A percentile compares a stretch with the other conserved stretches of the same genome.
These are phyloP conservation scores for Heteromormyrus szaboi DNA, from an alignment of 2,797 vertebrate genomes.

Conservation along the genomic window DNA sequence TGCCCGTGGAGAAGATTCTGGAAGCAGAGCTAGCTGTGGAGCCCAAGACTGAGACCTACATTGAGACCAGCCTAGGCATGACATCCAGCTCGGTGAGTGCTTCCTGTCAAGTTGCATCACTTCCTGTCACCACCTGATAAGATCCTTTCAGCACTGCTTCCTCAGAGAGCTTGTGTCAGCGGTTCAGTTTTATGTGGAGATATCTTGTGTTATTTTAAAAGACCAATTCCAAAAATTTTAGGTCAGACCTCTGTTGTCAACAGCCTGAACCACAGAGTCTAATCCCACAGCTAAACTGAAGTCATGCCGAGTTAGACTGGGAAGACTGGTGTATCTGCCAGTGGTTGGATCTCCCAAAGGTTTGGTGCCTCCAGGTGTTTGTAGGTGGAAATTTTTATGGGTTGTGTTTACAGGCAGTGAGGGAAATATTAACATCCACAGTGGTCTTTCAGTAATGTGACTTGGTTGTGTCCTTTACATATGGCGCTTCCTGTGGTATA, in stretches of 20 bases:
- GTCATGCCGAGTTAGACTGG: neutral
- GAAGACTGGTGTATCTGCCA: neutral
- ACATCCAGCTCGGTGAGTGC: conserved; percentile 84
- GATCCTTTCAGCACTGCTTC: neutral
- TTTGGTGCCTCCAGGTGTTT: neutral
- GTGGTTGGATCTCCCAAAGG: neutral
- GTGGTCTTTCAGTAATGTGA: neutral
- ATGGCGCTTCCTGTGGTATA: neutral
- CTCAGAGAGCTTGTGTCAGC: neutral
- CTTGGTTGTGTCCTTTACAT: neutral
- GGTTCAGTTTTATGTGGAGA: neutral
- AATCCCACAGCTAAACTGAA: neutral
- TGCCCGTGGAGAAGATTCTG: conserved; percentile 97
- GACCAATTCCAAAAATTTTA: neutral
- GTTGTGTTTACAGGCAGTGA: neutral
- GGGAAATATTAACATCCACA: neutral
- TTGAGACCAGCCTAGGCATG: conserved; percentile 83
- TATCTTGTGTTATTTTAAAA: neutral
- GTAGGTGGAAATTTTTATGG: neutral
- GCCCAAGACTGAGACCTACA: conserved; percentile 95
- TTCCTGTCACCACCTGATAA: neutral
- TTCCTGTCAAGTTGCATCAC: neutral
- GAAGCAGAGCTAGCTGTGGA: conserved; percentile 94
- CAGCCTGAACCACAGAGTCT: neutral
- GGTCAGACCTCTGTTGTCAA: neutral